Evolutionary conservation across 53 echinoderm and acorn worm species (phyloP).

Genomic region (Apostichopus leukothele): DNA sequence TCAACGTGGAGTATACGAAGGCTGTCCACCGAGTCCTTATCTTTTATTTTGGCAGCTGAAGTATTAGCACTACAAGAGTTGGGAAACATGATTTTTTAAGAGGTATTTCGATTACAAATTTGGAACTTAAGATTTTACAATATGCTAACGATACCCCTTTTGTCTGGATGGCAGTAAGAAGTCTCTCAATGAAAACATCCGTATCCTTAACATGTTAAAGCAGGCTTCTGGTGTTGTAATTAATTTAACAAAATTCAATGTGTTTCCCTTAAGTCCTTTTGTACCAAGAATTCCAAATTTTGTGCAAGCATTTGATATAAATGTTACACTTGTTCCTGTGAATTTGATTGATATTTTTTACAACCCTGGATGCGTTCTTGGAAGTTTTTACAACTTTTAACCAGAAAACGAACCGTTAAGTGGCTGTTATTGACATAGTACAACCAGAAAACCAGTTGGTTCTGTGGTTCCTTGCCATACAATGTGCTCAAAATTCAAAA

Average conservation of each 20-base stretch:
- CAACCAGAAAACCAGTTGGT: too few relatives aligned
- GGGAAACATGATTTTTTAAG: not conserved
- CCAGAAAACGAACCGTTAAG: too few relatives aligned
- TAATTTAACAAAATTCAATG: not conserved
- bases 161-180: not conserved
- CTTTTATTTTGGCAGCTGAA: slow-evolving; percentile 35
- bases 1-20: not conserved
- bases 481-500: too few relatives aligned
- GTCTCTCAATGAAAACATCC: not conserved
- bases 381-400: too few relatives aligned
- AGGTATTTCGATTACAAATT: not conserved
- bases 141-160: not conserved
- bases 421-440: too few relatives aligned
- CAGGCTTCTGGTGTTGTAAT: not conserved
- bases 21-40: slow-evolving; percentile 23
- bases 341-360: too few relatives aligned
- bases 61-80: not conserved
- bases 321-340: too few relatives aligned
- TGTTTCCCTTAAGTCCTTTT: not conserved
- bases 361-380: too few relatives aligned
- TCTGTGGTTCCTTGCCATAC: too few relatives aligned
- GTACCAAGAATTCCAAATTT: too few relatives aligned
- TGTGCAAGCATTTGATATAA: too few relatives aligned
- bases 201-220: not conserved
- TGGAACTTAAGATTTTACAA: not conserved